A percentile compares a stretch with the other conserved stretches of the same genome.
Evolutionary conservation across 2,113 vertebrate genomes (phyloP).

Genomic region (Mystacornis crossleyi): DNA sequence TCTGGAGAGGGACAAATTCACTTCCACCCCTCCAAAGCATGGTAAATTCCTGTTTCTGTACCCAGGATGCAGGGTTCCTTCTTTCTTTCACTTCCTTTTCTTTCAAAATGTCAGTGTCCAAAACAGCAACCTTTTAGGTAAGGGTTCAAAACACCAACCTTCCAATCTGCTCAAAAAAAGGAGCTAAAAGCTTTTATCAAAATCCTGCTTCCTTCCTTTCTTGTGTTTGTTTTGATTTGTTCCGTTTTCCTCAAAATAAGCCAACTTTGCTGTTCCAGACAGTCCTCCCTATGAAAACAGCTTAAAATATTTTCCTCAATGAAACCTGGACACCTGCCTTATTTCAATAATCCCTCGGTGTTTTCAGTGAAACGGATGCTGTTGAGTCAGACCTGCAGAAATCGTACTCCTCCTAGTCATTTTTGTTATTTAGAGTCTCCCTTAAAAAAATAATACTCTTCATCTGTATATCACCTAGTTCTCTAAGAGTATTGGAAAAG

Average conservation of each 20-base stretch:
- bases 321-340: conserved; percentile 24
- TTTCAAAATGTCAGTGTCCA: background rate
- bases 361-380: background rate
- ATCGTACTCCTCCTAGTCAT: background rate
- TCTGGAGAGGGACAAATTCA: background rate
- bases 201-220: background rate
- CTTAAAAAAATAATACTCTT: background rate
- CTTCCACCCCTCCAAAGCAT: background rate
- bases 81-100: background rate
- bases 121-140: background rate
- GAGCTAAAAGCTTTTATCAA: background rate
- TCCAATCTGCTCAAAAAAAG: background rate
- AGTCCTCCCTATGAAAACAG: background rate
- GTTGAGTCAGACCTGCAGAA: background rate
- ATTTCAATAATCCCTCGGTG: background rate
- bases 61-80: background rate
- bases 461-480: background rate
- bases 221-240: background rate
- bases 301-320: conserved; percentile 14
- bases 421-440: background rate
- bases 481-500: background rate
- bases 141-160: background rate
- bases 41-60: background rate
- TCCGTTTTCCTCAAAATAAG: background rate
- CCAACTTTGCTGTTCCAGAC: background rate